Evolutionary conservation across 2,888 invertebrate genomes (phyloP).

Genomic region (Caenorhabditis sulstoni): DNA sequence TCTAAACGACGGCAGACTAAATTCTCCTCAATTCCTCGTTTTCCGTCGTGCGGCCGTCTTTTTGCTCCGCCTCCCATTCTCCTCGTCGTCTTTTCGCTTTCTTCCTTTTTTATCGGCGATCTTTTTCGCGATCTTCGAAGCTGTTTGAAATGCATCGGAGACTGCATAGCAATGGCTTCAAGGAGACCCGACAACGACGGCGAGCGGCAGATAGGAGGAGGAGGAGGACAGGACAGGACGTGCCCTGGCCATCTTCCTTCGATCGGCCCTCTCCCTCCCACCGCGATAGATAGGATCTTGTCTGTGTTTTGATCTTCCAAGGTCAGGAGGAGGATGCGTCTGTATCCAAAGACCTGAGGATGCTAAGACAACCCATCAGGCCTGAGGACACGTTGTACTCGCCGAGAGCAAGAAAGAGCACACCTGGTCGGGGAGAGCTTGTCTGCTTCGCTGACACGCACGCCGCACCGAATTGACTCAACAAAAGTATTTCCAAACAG

Average conservation of each 20-base stretch:
- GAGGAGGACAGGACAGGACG: slow-evolving; percentile 17
- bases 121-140: slow-evolving; percentile 32
- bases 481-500: slow-evolving; percentile 54
- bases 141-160: slow-evolving; percentile 43
- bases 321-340: background rate
- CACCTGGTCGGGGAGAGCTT: too few species aligned
- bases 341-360: background rate
- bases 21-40: slow-evolving; percentile 7
- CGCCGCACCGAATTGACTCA: background rate
- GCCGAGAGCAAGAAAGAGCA: slow-evolving; percentile 42
- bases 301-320: slow-evolving; percentile 19
- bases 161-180: slow-evolving; percentile 13
- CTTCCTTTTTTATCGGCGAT: slow-evolving; percentile 14
- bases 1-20: slow-evolving; percentile 34
- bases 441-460: slow-evolving; percentile 5
- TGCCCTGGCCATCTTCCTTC: background rate
- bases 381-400: slow-evolving; percentile 38
- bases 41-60: background rate
- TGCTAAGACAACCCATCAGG: too few species aligned
- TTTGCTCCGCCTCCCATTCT: background rate
- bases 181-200: too few species aligned
- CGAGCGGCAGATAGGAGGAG: slow-evolving; percentile 4
- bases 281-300: slow-evolving; percentile 35
- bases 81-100: slow-evolving; percentile 5
- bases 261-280: too few species aligned